phyloP scores from a whole-genome alignment of 2,888 invertebrate species.

The Zhengitettix transpicula region DNA sequence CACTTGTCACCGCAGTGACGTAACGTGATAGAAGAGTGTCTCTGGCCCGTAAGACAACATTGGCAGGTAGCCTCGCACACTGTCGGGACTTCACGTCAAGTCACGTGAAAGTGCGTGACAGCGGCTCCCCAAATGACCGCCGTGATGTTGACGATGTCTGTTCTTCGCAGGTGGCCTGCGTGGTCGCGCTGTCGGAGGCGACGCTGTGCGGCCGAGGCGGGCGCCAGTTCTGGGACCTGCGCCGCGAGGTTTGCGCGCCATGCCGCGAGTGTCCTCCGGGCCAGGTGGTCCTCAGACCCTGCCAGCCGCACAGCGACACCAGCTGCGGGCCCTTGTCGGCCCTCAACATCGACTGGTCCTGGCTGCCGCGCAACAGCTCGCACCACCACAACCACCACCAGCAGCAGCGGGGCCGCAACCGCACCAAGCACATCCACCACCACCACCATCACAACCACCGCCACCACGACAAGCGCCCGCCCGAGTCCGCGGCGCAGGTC shows the following conservation, averaged over 20 bases:
- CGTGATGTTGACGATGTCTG: no score
- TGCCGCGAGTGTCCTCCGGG: constrained; percentile 47
- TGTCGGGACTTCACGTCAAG: no score
- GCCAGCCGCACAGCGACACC: constrained; percentile 58
- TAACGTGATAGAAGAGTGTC: no score
- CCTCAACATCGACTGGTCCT: constrained; percentile 44
- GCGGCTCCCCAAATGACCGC: no score
- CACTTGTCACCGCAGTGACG: no score
- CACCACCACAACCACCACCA: background rate
- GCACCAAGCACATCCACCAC: background rate
- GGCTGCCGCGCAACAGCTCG: constrained; percentile 15
- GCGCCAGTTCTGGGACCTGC: background rate
- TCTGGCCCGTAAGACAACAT: no score
- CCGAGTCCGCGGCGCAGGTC: constrained; percentile 20
- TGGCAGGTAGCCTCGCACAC: no score
- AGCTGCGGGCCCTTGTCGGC: constrained; percentile 52
- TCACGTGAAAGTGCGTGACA: no score
- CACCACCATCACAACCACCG: background rate
- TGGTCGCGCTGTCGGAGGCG: no score
- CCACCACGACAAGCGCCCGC: constrained; percentile 15
- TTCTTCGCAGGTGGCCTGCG: no score
- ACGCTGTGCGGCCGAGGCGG: no score
- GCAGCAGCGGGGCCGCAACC: background rate
- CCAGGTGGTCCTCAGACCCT: constrained; percentile 48
- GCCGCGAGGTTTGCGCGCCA: background rate